A percentile compares a stretch with the other conserved stretches of the same genome.
Conservation (phyloP, 1,140 invertebrate genomes). For the Drosophila nannoptera region DNA sequence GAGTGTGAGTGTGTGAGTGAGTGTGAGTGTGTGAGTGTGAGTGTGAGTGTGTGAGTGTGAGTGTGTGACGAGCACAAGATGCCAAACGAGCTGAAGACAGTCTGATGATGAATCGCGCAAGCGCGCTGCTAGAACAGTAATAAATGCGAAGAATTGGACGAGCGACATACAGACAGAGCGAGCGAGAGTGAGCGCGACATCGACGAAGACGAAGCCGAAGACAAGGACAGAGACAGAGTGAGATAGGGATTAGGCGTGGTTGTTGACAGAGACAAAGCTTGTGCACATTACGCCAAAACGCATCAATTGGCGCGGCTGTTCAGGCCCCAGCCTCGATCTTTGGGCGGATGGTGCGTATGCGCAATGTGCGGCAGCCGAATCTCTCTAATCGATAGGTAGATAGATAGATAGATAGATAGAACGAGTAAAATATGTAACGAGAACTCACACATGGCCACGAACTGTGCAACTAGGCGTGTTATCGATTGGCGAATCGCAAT, state of each 20-base stretch:
- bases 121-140: slow-evolving; percentile 78
- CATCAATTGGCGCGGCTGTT: slow-evolving; percentile 5
- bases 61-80: slow-evolving; percentile 29
- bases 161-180: slow-evolving; percentile 42
- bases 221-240: slow-evolving; percentile 9
- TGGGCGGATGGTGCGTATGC: slow-evolving; percentile 32
- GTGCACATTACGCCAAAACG: slow-evolving; percentile 27
- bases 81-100: slow-evolving; percentile 20
- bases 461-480: slow-evolving; percentile 70
- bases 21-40: slow-evolving; percentile 10
- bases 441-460: slow-evolving; percentile 74
- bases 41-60: neutral
- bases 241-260: slow-evolving; percentile 9
- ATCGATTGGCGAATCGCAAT: slow-evolving; percentile 21
- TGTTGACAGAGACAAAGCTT: slow-evolving; percentile 10
- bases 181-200: slow-evolving; percentile 18
- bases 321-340: neutral
- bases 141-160: slow-evolving; percentile 76
- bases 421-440: neutral
- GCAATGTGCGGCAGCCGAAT: slow-evolving; percentile 18
- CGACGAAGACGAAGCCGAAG: too few species aligned
- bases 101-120: slow-evolving; percentile 54
- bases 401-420: neutral
- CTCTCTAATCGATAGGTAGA: neutral
- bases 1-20: slow-evolving; percentile 4